Evolutionary conservation across 2,113 vertebrate genomes (phyloP).

Genomic region (Willisornis vidua): DNA sequence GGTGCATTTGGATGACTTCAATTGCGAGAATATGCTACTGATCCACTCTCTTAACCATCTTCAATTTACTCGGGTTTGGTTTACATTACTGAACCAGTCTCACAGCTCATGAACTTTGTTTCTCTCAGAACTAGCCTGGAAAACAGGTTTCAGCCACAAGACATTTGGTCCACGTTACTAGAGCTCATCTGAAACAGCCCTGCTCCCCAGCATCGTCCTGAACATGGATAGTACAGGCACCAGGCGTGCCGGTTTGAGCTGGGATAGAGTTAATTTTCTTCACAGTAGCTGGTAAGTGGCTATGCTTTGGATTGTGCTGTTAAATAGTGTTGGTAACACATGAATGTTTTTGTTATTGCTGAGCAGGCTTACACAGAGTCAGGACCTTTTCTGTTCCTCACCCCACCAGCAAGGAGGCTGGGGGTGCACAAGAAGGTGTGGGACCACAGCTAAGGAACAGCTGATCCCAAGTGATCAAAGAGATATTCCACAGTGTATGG

Average conservation of each 20-base stretch:
- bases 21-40: not conserved
- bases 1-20: not conserved
- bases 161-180: not conserved
- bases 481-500: not conserved
- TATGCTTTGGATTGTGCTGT: not conserved
- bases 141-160: not conserved
- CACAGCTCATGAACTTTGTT: not conserved
- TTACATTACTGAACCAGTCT: not conserved
- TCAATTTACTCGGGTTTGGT: not conserved
- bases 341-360: not conserved
- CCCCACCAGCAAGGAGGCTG: not conserved
- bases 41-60: not conserved
- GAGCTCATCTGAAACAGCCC: not conserved
- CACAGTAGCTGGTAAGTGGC: not conserved
- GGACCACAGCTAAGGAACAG: not conserved
- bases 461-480: not conserved
- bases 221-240: not conserved
- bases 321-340: not conserved
- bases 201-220: not conserved
- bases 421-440: not conserved
- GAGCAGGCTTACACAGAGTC: no score
- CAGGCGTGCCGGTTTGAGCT: not conserved
- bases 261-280: not conserved
- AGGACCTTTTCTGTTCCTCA: not conserved
- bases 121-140: not conserved